phyloP scores from a whole-genome alignment of 1,140 invertebrate genomes.

The Heterodera carotae region DNA sequence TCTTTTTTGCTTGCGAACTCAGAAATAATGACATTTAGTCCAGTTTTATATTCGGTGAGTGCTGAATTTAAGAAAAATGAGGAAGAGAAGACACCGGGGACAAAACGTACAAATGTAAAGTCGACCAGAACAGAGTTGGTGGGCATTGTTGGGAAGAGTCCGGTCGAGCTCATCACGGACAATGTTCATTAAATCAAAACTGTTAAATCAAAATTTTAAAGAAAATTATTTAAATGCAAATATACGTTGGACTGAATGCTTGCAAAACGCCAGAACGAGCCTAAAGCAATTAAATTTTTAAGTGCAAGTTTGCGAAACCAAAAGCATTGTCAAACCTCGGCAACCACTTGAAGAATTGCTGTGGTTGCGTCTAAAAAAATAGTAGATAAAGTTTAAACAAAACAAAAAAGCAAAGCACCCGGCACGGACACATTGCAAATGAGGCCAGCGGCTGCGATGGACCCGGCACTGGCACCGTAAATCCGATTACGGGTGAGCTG shows the following conservation, averaged over 20 bases:
- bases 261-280: conserved; percentile 83
- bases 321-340: conserved; percentile 44
- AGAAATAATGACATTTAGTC: conserved; percentile 89
- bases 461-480: conserved; percentile 92
- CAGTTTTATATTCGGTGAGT: conserved; percentile 87
- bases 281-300: conserved; percentile 66
- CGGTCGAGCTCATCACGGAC: conserved; percentile 80
- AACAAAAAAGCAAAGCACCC: not conserved
- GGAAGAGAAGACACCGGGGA: not conserved
- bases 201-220: not conserved
- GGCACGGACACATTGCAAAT: conserved; percentile 84
- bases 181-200: conserved; percentile 84
- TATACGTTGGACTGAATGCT: conserved; percentile 81
- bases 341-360: conserved; percentile 59
- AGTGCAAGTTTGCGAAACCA: not conserved
- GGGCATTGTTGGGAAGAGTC: conserved; percentile 87
- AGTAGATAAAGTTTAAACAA: too few relatives aligned
- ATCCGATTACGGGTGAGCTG: conserved; percentile 89
- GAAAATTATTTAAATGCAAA: not conserved
- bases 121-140: conserved; percentile 80
- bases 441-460: conserved; percentile 87
- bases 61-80: conserved; percentile 64
- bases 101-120: conserved; percentile 77
- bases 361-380: conserved; percentile 72
- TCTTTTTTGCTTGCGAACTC: conserved; percentile 88